Evolutionary conservation across 2,113 vertebrate genomes (phyloP).

Genomic region (Drymodes brunneopygia): DNA sequence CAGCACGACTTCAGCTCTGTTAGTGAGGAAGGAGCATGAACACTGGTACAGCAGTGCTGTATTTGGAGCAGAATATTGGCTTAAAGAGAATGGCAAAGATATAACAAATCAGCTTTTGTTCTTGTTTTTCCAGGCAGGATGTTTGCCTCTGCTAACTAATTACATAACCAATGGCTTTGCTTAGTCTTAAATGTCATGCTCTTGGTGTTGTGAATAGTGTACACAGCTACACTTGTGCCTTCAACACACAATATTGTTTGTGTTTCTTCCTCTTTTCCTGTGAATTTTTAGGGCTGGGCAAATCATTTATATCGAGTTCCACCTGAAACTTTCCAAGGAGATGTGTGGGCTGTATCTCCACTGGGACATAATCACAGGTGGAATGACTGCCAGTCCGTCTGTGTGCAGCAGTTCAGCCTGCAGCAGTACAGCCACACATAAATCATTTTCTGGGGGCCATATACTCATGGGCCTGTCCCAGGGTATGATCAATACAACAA

Average conservation of each 20-base stretch:
- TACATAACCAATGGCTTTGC: constrained; percentile 71
- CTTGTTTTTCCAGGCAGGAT: constrained; percentile 60
- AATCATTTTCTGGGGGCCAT: neutral
- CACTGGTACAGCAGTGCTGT: constrained; percentile 37
- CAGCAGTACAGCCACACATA: neutral
- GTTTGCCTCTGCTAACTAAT: constrained; percentile 61
- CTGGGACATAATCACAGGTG: neutral
- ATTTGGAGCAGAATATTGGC: constrained; percentile 48
- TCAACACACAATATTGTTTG: neutral
- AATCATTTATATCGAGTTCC: neutral
- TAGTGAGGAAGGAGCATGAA: neutral
- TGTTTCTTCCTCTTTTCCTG: neutral
- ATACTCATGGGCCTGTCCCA: neutral
- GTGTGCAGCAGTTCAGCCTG: neutral
- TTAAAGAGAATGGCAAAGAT: constrained; percentile 52
- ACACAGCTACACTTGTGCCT: constrained; percentile 45
- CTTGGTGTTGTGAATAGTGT: neutral
- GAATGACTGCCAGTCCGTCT: neutral
- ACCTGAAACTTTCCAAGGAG: neutral
- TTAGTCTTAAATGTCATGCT: constrained; percentile 71
- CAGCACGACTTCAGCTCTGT: constrained; percentile 17
- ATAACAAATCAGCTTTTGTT: constrained; percentile 68
- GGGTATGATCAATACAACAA: neutral
- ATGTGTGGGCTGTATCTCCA: neutral
- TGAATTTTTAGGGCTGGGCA: neutral